Percentiles rank a stretch among this genome's conserved stretches.
phyloP scores from a whole-genome alignment of 2,888 invertebrate species.

The Drosophila eohydei region DNA sequence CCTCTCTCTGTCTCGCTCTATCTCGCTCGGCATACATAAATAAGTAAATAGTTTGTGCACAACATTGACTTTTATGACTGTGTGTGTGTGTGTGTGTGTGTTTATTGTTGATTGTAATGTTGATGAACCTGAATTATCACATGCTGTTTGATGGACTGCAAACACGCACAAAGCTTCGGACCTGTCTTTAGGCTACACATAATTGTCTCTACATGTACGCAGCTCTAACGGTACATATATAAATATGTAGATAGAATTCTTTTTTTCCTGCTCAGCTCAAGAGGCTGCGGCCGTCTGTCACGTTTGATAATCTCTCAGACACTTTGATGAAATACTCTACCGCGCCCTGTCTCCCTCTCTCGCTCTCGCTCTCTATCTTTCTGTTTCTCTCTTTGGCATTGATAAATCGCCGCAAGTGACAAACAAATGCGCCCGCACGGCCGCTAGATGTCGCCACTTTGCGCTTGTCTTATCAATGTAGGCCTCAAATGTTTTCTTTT shows the following conservation, averaged over 20 bases:
- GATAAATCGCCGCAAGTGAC: constrained; percentile 78
- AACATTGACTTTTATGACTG: constrained; percentile 67
- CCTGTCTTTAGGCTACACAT: constrained; percentile 19
- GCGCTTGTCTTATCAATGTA: constrained; percentile 59
- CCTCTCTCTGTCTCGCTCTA: neutral
- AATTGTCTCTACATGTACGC: constrained; percentile 1
- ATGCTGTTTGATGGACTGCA: constrained; percentile 76
- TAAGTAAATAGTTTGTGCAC: constrained; percentile 70
- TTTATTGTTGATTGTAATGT: constrained; percentile 68
- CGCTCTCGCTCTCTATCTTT: neutral
- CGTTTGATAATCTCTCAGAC: constrained; percentile 79
- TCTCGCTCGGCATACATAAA: constrained; percentile 50
- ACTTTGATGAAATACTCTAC: constrained; percentile 78
- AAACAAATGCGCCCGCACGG: constrained; percentile 50
- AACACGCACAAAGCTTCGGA: constrained; percentile 67
- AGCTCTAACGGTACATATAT: neutral
- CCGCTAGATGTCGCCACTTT: constrained; percentile 68
- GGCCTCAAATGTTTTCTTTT: constrained; percentile 39
- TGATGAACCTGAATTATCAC: constrained; percentile 81
- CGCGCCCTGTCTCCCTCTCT: neutral
- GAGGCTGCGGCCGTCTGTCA: constrained; percentile 46
- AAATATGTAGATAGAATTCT: constrained; percentile 2
- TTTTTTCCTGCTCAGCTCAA: neutral
- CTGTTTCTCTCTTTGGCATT: constrained; percentile 68
- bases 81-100: constrained; percentile 25